These are phyloP conservation scores for Pseudobourletiella spinata DNA, from an alignment of 1,140 invertebrate species.

Conservation along the genomic window DNA sequence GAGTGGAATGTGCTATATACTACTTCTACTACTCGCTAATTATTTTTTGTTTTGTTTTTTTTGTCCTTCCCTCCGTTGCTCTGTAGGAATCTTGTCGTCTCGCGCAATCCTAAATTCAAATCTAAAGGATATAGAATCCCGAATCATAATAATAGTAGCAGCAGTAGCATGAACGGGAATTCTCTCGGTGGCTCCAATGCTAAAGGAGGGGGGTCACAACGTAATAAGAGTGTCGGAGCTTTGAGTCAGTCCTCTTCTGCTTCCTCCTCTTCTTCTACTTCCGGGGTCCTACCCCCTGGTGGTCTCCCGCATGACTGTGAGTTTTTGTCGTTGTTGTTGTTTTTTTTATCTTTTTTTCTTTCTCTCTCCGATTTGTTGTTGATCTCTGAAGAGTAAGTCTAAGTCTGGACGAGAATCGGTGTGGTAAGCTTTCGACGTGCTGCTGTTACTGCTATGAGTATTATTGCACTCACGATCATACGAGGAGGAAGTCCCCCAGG, in stretches of 20 bases:
- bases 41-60: constrained; percentile 16
- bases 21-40: background rate
- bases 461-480: background rate
- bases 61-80: background rate
- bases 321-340: constrained; percentile 30
- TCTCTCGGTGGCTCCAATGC: too few species aligned
- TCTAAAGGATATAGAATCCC: constrained; percentile 10
- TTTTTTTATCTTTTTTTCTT: background rate
- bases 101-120: constrained; percentile 29
- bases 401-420: too few species aligned
- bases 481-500: too few species aligned
- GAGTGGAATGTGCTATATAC: constrained; percentile 1
- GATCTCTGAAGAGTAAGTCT: background rate
- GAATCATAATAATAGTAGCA: too few species aligned
- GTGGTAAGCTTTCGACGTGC: too few species aligned
- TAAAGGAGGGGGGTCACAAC: background rate
- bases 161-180: too few species aligned
- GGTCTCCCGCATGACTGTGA: constrained; percentile 34
- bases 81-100: constrained; percentile 35
- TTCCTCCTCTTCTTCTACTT: background rate
- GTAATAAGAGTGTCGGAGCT: background rate
- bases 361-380: background rate
- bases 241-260: background rate
- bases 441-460: too few species aligned
- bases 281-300: constrained; percentile 24